Evolutionary conservation across 2,797 vertebrate genomes (phyloP).

Genomic region (Lithobates sylvaticus): DNA sequence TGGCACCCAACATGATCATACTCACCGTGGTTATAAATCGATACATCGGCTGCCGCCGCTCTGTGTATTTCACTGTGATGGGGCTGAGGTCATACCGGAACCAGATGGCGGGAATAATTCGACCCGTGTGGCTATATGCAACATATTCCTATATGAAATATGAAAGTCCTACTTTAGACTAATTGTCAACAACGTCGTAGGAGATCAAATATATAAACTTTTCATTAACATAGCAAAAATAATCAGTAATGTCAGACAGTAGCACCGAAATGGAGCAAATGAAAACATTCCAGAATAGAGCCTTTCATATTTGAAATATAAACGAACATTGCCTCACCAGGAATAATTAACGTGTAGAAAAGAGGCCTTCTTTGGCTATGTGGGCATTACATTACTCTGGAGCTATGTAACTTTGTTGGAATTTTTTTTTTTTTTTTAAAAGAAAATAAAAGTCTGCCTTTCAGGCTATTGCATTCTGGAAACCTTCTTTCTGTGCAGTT

Average conservation of each 20-base stretch:
- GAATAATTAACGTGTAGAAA: conserved; percentile 1
- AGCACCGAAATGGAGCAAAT: neutral
- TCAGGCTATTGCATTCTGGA: conserved; percentile 27
- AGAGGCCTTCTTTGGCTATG: conserved; percentile 47
- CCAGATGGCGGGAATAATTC: conserved; percentile 99
- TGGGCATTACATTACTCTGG: conserved; percentile 28
- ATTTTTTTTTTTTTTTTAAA: conserved; percentile 39
- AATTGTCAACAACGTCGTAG: neutral
- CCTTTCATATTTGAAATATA: neutral
- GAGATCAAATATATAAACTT: too few relatives aligned
- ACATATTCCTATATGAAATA: conserved; percentile 87
- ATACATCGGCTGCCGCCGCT: conserved; percentile 93
- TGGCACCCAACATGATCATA: neutral
- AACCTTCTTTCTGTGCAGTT: conserved; percentile 24
- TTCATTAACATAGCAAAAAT: neutral
- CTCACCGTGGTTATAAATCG: conserved; percentile 95
- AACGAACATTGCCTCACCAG: neutral
- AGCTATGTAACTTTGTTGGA: conserved; percentile 37
- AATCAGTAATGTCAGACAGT: neutral
- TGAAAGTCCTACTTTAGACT: neutral
- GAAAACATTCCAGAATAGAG: neutral
- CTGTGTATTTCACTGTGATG: conserved; percentile 98
- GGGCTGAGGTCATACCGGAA: conserved; percentile 98
- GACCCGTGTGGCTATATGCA: conserved; percentile 96
- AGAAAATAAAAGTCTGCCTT: conserved; percentile 9